A percentile compares a stretch with the other conserved stretches of the same genome.
These are phyloP conservation scores for Drosophila azteca DNA, from an alignment of 1,140 invertebrate species.

Conservation along the genomic window DNA sequence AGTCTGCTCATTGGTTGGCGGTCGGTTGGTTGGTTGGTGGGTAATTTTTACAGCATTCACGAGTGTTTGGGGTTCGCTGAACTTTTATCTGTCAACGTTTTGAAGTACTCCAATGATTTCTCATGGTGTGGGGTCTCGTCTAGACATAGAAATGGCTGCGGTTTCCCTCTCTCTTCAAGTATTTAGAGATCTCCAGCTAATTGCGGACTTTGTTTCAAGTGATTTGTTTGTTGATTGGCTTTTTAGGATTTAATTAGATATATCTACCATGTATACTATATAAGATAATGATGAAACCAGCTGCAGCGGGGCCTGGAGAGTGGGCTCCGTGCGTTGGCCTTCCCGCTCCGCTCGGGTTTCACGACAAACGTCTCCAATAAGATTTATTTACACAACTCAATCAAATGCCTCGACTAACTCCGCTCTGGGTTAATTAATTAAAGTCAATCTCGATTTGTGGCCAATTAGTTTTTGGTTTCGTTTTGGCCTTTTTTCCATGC, in stretches of 20 bases:
- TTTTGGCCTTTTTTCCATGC: constrained; percentile 36
- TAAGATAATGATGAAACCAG: neutral
- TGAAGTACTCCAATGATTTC: constrained; percentile 21
- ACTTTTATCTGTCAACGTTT: constrained; percentile 73
- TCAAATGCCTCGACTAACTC: constrained; percentile 44
- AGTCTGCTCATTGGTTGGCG: constrained; percentile 61
- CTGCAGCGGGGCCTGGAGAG: no score
- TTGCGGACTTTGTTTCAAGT: constrained; percentile 49
- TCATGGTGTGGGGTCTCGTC: constrained; percentile 56
- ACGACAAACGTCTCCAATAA: constrained; percentile 31
- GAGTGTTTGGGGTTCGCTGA: constrained; percentile 64
- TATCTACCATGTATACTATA: constrained; percentile 3
- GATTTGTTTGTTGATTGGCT: constrained; percentile 46
- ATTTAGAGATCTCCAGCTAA: constrained; percentile 37
- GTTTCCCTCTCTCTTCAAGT: constrained; percentile 26
- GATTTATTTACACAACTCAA: constrained; percentile 58
- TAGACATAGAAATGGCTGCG: constrained; percentile 38
- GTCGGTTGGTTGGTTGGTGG: constrained; percentile 62
- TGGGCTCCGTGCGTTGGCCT: constrained; percentile 10
- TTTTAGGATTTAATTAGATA: constrained; percentile 43
- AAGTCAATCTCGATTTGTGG: constrained; percentile 74
- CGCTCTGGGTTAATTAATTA: constrained; percentile 64
- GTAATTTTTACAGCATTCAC: constrained; percentile 22
- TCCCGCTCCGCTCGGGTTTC: constrained; percentile 25
- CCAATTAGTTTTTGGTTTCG: constrained; percentile 66